These are phyloP conservation scores for Odontophorus gujanensis DNA, from an alignment of 2,113 vertebrate genomes.

Conservation along the genomic window DNA sequence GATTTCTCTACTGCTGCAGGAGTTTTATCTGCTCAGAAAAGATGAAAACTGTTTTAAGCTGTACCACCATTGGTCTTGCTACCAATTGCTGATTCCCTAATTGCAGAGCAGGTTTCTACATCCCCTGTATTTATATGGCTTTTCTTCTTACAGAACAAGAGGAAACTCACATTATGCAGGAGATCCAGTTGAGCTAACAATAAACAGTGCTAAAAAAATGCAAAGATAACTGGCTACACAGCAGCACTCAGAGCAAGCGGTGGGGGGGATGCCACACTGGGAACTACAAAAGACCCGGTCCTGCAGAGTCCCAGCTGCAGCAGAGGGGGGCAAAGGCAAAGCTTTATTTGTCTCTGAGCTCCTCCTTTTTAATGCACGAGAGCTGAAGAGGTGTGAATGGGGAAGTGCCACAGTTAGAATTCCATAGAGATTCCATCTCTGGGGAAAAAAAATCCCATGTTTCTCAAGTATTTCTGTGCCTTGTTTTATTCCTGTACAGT, in stretches of 20 bases:
- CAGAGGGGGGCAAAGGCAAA: slow-evolving; percentile 10
- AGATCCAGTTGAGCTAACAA: neutral
- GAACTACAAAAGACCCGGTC: slow-evolving; percentile 36
- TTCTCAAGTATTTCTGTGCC: neutral
- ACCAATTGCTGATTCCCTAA: neutral
- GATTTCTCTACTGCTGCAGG: neutral
- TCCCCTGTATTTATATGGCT: neutral
- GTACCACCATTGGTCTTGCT: neutral
- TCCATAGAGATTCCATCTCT: slow-evolving; percentile 43
- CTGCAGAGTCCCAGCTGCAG: neutral
- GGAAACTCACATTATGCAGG: neutral
- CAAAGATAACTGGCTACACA: neutral
- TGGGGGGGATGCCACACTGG: slow-evolving; percentile 1
- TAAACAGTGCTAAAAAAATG: neutral
- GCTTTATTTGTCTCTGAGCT: slow-evolving; percentile 31
- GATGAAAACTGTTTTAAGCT: neutral
- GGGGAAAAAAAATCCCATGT: neutral
- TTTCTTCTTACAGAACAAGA: slow-evolving; percentile 6
- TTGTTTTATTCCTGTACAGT: neutral
- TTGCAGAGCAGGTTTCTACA: neutral
- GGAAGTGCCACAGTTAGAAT: neutral
- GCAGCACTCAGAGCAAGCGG: rapidly evolving
- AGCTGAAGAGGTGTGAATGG: neutral
- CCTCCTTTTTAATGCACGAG: neutral
- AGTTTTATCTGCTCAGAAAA: neutral